Conservation (phyloP, 1,140 invertebrate species). For the Nasonia longicornis region DNA sequence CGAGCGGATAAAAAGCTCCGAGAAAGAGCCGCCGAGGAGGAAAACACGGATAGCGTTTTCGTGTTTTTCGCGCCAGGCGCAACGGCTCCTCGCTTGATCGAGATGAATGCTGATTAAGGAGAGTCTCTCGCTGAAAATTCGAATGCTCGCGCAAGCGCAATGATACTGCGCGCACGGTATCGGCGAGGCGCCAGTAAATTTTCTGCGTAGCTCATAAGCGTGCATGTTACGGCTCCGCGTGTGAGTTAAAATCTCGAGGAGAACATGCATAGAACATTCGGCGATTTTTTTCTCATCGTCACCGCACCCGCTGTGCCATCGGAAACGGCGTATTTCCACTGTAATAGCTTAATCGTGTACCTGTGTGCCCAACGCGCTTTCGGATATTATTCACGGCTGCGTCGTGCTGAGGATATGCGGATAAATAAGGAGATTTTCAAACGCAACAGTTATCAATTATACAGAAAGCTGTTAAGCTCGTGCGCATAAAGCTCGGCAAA, state of each 20-base stretch:
- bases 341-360: not conserved
- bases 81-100: slow-evolving; percentile 27
- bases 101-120: slow-evolving; percentile 42
- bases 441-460: no score
- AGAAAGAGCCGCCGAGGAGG: not conserved
- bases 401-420: no score
- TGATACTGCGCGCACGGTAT: not conserved
- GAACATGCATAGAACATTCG: not conserved
- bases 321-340: not conserved
- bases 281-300: not conserved
- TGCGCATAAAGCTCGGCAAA: no score
- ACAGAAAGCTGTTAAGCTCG: no score
- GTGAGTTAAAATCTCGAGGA: not conserved
- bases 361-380: not conserved
- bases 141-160: slow-evolving; percentile 3
- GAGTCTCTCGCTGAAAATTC: slow-evolving; percentile 14
- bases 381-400: no score
- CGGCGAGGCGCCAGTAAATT: slow-evolving; percentile 11
- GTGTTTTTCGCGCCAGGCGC: slow-evolving; percentile 15
- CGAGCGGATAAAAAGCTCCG: slow-evolving; percentile 34
- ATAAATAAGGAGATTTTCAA: no score
- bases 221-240: not conserved
- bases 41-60: slow-evolving; percentile 30
- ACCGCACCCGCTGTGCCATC: not conserved
- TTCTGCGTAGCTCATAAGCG: slow-evolving; percentile 17